Conservation (phyloP, 64 coral and sea anemone species). For the Stichodactyla helianthus region DNA sequence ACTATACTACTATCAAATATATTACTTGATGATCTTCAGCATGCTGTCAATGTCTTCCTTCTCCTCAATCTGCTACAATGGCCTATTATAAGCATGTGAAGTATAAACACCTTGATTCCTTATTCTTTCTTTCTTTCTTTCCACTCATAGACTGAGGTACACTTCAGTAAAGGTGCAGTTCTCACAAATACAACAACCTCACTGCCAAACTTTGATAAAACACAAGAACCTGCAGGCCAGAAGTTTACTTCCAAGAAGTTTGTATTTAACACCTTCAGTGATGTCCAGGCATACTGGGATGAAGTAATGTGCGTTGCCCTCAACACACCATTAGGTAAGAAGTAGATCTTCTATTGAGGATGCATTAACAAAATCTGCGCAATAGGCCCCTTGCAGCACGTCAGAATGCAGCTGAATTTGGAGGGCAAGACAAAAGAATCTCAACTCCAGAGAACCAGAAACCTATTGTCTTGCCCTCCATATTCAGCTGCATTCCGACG, state of each 20-base stretch:
- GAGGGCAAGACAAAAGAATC: too few relatives aligned
- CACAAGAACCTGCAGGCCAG: not conserved
- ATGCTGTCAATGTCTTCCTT: too few relatives aligned
- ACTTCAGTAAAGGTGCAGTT: constrained; percentile 4
- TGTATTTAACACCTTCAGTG: not conserved
- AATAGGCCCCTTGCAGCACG: too few relatives aligned
- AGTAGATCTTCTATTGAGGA: too few relatives aligned
- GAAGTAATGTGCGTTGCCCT: constrained; percentile 8
- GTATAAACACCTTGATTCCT: not conserved
- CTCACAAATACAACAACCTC: not conserved
- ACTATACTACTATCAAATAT: too few relatives aligned
- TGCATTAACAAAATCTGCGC: too few relatives aligned
- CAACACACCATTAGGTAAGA: not conserved
- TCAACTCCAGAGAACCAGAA: accelerated
- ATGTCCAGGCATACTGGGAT: constrained; percentile 15
- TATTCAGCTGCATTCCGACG: too few relatives aligned
- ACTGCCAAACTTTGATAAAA: not conserved
- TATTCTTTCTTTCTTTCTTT: not conserved
- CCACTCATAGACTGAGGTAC: not conserved
- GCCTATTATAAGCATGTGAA: not conserved
- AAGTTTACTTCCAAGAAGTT: not conserved
- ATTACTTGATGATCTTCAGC: too few relatives aligned
- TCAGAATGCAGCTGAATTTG: too few relatives aligned
- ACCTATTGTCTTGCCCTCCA: too few relatives aligned
- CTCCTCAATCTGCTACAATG: not conserved